Base-by-base conservation (phyloP, 2,797 vertebrate genomes). In the Novumbra hubbsi region DNA sequence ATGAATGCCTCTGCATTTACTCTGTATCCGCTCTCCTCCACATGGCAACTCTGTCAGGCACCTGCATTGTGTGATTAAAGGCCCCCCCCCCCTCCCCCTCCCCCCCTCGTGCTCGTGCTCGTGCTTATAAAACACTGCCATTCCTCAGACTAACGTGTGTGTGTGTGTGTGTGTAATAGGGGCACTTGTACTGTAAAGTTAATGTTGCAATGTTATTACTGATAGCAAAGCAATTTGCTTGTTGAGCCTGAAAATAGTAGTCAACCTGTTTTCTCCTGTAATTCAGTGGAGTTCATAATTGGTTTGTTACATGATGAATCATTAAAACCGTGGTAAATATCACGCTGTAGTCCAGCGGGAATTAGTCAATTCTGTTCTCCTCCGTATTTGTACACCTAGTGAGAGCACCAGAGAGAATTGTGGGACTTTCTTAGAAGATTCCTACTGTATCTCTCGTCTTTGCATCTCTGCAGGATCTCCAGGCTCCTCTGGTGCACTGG, bases 371-470 rank as follows among this genome's bases (percentile, higher is more conserved):
- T 28, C 64, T 24, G n/a, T 27, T 15, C 66, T 17, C 15, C n/a
- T 30, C 64, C 8, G 11, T n/a, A 27, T 63, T 16, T 28, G 11
- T 66, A 30, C 19, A 2, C 32, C 17, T 30, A 34, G 28, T 6
- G 19, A 0, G 21, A 48, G 19, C 27, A 32, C 4, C 11, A 0
- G 27, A 76, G 65, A 55, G 34, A 32, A n/a, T 32, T 41, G 19
- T 62, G 55, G 34, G 86, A 83, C 90, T 88, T 79, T 38, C 34
- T 38, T 38, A 38, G 85, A 4, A 88, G 91, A n/a, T 21, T 92
- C 96, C 95, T 95, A 99, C 98, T 99, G 96, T 97, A 96, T 95
- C 96, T 97, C 93, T 99, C 98, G 80, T 98, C 97, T 94, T 99
- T 98, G 95, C 97, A 99, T 89, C 97, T 95, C 89, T 99, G 98